Base-by-base conservation (phyloP, 2,113 vertebrate genomes). In the Hiodon alosoides region DNA sequence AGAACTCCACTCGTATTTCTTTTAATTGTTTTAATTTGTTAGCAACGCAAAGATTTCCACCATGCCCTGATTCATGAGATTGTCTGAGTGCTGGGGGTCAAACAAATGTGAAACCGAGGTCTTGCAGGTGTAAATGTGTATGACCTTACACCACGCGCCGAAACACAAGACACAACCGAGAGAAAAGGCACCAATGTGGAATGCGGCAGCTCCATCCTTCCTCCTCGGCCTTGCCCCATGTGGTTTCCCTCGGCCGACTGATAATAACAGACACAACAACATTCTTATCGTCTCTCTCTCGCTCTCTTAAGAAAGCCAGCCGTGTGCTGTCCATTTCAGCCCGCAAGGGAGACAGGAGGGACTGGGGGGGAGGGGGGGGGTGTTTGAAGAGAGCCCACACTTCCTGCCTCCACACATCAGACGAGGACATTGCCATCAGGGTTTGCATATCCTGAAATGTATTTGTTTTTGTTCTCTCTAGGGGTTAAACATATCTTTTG, bases 211-310 rank as follows among this genome's bases (percentile, higher is more conserved):
- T 31, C 31, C 31, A 31, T 31, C 31, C 31, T 31, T 31, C 55
- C 55, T 2, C 55, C 6, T 11, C 55, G 11, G 55, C 55, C 17
- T 86, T 88, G 86, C 85, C 75, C 84, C 81, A 84, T 91, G 90
- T 86, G 90, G 92, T 93, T 93, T 90, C 85, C 91, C 90, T 93
- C 91, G 86, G 87, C 86, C 90, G 87, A 81, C 86, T 93, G 91
- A 92, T 93, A 93, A 94, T 94, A 89, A 90, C 88, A 90, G 79
- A 90, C 87, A 83, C 84, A 88, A 86, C 92, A 92, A 86, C 86
- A 87, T 85, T 87, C 85, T 85, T 79, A 80, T 79, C 77, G 83
- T 82, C 31, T 83, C 88, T 93, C 11, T 11, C 55, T 11, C 55
- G 55, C 55, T 57, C 55, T 11, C 55, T 31, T 31, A 31, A 31